phyloP scores from a whole-genome alignment of 2,113 vertebrate genomes.

The Periophthalmus modestus region DNA sequence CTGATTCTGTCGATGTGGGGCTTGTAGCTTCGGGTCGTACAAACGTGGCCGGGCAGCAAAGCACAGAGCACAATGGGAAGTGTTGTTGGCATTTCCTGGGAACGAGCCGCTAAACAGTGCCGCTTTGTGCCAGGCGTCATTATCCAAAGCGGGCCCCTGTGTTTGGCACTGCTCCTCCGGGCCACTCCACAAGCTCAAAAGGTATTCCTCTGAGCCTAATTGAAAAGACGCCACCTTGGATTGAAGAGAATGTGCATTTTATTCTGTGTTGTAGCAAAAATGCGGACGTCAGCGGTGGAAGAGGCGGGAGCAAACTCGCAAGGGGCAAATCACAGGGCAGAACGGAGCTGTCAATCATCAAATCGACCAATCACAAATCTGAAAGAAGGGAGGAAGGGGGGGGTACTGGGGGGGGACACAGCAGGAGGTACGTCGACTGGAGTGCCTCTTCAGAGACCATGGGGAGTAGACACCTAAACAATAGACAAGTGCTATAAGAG shows the following conservation, averaged over 20 bases:
- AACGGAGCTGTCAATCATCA: conserved; percentile 49
- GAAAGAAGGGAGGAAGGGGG: conserved; percentile 19
- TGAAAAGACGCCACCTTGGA: conserved; percentile 79
- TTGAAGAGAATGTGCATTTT: conserved; percentile 65
- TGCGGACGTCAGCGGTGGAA: conserved; percentile 54
- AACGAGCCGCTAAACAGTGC: conserved; percentile 78
- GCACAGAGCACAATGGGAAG: conserved; percentile 77
- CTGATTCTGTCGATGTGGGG: conserved; percentile 52
- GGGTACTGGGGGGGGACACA: conserved; percentile 24
- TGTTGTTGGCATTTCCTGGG: conserved; percentile 83
- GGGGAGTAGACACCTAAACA: conserved; percentile 39
- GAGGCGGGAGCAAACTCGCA: conserved; percentile 41
- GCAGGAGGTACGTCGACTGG: conserved; percentile 40
- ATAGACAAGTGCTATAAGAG: conserved; percentile 26
- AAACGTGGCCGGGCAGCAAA: conserved; percentile 82
- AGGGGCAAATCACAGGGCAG: conserved; percentile 51
- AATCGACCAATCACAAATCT: conserved; percentile 54
- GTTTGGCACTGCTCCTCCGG: conserved; percentile 65
- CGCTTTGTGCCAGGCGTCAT: conserved; percentile 81
- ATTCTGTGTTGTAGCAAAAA: conserved; percentile 59
- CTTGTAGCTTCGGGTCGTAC: conserved; percentile 71
- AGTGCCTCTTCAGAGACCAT: conserved; percentile 32
- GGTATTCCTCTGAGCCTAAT: conserved; percentile 78
- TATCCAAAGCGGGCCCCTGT: conserved; percentile 71
- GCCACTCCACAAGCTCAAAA: conserved; percentile 80